A percentile compares a stretch with the other conserved stretches of the same genome.
Evolutionary conservation across 2,888 invertebrate genomes (phyloP).

Genomic region (Macaria liturata): DNA sequence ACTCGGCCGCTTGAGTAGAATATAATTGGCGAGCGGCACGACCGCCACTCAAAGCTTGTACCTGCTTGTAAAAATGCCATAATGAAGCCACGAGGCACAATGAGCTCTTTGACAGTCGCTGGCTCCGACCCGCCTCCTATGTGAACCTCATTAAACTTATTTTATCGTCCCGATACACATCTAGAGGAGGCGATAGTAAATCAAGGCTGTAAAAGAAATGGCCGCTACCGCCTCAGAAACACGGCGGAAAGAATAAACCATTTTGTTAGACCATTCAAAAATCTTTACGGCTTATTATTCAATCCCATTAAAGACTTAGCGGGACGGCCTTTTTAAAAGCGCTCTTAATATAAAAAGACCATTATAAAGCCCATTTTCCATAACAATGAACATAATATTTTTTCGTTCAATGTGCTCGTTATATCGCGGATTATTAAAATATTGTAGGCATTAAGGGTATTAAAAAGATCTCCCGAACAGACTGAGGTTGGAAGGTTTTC

Average conservation of each 20-base stretch:
- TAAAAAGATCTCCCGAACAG: constrained; percentile 37
- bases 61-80: constrained; percentile 81
- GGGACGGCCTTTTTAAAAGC: constrained; percentile 70
- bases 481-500: constrained; percentile 33
- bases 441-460: constrained; percentile 57
- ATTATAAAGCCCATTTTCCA: constrained; percentile 74
- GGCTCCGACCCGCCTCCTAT: constrained; percentile 80
- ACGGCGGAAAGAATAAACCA: constrained; percentile 68
- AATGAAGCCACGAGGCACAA: constrained; percentile 79
- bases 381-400: constrained; percentile 73
- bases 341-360: constrained; percentile 69
- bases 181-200: constrained; percentile 69
- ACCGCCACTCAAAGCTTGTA: constrained; percentile 74
- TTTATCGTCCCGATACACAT: constrained; percentile 76
- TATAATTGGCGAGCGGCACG: constrained; percentile 80
- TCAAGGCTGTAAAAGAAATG: constrained; percentile 64
- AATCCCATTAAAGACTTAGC: constrained; percentile 75
- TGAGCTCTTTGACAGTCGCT: constrained; percentile 80
- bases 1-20: constrained; percentile 66
- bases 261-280: constrained; percentile 75
- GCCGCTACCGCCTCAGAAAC: constrained; percentile 60
- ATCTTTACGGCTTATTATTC: constrained; percentile 78
- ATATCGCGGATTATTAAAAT: constrained; percentile 70
- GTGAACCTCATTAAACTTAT: constrained; percentile 77
- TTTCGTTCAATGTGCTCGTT: constrained; percentile 59